Evolutionary conservation across 2,113 vertebrate species (phyloP).

Genomic region (Chaenocephalus aceratus): DNA sequence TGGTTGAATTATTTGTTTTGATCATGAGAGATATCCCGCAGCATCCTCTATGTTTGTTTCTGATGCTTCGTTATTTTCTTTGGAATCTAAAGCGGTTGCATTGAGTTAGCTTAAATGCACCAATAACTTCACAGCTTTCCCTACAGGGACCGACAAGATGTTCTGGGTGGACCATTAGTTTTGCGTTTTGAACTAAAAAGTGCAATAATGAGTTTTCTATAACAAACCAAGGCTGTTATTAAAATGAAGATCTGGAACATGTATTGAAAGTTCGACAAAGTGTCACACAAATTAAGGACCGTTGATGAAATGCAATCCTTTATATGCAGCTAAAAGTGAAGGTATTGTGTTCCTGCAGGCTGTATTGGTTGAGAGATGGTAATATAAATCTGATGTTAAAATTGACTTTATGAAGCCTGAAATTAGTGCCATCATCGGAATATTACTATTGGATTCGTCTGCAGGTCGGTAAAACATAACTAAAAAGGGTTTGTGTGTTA

Average conservation of each 20-base stretch:
- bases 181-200: not conserved
- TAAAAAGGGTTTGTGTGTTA: not conserved
- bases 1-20: not conserved
- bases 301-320: conserved; percentile 20
- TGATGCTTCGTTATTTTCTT: not conserved
- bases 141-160: not conserved
- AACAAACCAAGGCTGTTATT: no score
- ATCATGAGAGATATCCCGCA: not conserved
- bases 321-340: not conserved
- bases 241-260: not conserved
- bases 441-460: not conserved
- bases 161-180: not conserved
- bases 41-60: not conserved
- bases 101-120: not conserved
- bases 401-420: not conserved
- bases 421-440: not conserved
- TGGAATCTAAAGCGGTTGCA: not conserved
- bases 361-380: conserved; percentile 3
- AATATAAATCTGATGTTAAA: not conserved
- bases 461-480: not conserved
- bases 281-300: not conserved
- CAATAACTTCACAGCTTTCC: not conserved
- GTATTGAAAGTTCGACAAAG: not conserved
- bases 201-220: not conserved
- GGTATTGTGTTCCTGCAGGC: not conserved